These are phyloP conservation scores for Solenopsis fugax DNA, from an alignment of 1,140 invertebrate species.

Conservation along the genomic window DNA sequence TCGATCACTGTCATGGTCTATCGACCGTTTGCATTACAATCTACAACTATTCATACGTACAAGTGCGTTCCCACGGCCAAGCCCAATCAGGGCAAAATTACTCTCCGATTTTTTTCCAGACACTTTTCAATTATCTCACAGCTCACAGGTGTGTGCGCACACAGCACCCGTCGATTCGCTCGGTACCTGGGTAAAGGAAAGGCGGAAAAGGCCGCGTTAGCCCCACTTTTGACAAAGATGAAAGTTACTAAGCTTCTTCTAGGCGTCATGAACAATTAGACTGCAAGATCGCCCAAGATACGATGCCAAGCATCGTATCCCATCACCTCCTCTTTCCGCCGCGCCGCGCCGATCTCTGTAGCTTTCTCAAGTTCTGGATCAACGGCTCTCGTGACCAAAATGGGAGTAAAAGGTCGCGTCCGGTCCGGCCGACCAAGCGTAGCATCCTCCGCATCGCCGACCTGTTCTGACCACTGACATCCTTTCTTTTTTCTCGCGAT, in stretches of 20 bases:
- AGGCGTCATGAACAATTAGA: conserved; percentile 82
- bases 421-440: not conserved
- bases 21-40: conserved; percentile 6
- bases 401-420: conserved; percentile 71
- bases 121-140: not conserved
- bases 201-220: conserved; percentile 56
- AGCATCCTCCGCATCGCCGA: not conserved
- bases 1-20: conserved; percentile 42
- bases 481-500: conserved; percentile 36
- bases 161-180: not conserved
- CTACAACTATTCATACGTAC: not conserved
- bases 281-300: conserved; percentile 76
- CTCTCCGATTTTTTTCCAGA: conserved; percentile 2
- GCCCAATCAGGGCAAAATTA: conserved; percentile 1
- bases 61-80: conserved; percentile 16
- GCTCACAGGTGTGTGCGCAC: not conserved
- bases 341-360: conserved; percentile 11
- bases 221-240: conserved; percentile 72
- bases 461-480: conserved; percentile 56
- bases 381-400: conserved; percentile 78
- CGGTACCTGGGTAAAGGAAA: conserved; percentile 45
- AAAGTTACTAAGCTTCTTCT: conserved; percentile 74
- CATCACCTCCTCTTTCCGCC: conserved; percentile 15
- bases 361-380: conserved; percentile 85
- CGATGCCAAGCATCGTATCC: conserved; percentile 61